Conservation (phyloP, 2,888 invertebrate genomes). For the Phlogophora meticulosa region DNA sequence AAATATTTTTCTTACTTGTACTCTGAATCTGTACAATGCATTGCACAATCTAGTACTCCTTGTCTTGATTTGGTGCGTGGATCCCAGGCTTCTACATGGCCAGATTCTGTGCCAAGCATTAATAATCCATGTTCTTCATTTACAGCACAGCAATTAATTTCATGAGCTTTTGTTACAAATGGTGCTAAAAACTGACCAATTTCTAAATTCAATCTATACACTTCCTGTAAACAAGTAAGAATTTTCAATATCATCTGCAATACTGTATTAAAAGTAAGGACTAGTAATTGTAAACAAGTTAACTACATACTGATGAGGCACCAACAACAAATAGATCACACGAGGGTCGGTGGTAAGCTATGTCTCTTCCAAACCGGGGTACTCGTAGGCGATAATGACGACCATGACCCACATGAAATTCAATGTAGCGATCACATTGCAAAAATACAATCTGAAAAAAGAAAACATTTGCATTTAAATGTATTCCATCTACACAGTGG, state of each 20-base stretch:
- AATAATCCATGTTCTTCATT: conserved; percentile 97
- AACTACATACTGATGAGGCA: conserved; percentile 93
- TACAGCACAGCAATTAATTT: conserved; percentile 96
- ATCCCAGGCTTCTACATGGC: conserved; percentile 99
- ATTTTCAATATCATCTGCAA: not conserved
- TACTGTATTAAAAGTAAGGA: not conserved
- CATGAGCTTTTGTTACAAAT: conserved; percentile 93
- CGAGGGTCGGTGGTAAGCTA: conserved; percentile 96
- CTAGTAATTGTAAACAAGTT: conserved; percentile 11
- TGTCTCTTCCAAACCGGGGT: conserved; percentile 98
- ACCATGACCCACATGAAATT: conserved; percentile 98
- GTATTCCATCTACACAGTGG: not conserved
- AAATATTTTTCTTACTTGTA: conserved; percentile 76
- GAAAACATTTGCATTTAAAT: not conserved
- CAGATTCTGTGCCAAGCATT: conserved; percentile 96
- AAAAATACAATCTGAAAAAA: conserved; percentile 95
- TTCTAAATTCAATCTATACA: conserved; percentile 98
- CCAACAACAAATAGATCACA: conserved; percentile 98
- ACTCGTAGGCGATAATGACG: conserved; percentile 97
- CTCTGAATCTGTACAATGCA: conserved; percentile 90
- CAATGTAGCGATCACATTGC: conserved; percentile 96
- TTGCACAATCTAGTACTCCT: conserved; percentile 96
- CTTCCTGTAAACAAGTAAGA: conserved; percentile 92
- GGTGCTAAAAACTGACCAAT: conserved; percentile 98
- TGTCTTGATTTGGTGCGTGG: conserved; percentile 95